These are phyloP conservation scores for Halcyon badia DNA, from an alignment of 2,797 vertebrate species.

Conservation along the genomic window DNA sequence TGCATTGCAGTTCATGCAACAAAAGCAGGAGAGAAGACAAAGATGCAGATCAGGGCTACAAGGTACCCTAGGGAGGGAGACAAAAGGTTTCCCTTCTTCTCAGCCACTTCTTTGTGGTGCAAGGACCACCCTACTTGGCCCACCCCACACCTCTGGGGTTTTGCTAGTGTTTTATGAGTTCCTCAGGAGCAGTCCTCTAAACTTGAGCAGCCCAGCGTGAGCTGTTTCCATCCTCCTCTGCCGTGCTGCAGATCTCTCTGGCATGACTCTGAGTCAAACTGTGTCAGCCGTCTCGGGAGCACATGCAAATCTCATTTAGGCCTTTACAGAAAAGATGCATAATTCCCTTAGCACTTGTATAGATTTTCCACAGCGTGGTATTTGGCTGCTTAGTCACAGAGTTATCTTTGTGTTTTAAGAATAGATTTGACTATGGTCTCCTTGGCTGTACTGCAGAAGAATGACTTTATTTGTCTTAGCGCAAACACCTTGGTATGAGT, in stretches of 20 bases:
- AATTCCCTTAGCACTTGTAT: background rate
- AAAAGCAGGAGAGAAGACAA: background rate
- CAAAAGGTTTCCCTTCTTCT: background rate
- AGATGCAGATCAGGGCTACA: background rate
- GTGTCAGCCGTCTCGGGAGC: background rate
- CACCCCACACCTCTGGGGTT: accelerated
- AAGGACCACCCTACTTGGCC: background rate
- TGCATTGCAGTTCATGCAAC: background rate
- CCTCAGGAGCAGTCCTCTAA: background rate
- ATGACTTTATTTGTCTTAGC: constrained; percentile 28
- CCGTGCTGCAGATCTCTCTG: background rate
- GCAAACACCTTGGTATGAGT: constrained; percentile 11
- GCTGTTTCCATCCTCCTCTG: background rate
- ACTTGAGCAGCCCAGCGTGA: background rate
- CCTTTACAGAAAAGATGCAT: background rate
- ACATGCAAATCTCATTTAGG: background rate
- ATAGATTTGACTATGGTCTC: background rate
- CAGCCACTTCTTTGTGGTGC: background rate
- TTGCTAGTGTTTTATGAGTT: background rate
- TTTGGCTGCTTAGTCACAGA: constrained; percentile 50
- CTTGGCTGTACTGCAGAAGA: background rate
- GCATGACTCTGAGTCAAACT: constrained; percentile 29
- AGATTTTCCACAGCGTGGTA: constrained; percentile 37
- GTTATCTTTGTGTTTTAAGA: constrained; percentile 18
- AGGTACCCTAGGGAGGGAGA: background rate